Evolutionary conservation across 2,797 vertebrate genomes (phyloP).

Genomic region (Bovichtus diacanthus): DNA sequence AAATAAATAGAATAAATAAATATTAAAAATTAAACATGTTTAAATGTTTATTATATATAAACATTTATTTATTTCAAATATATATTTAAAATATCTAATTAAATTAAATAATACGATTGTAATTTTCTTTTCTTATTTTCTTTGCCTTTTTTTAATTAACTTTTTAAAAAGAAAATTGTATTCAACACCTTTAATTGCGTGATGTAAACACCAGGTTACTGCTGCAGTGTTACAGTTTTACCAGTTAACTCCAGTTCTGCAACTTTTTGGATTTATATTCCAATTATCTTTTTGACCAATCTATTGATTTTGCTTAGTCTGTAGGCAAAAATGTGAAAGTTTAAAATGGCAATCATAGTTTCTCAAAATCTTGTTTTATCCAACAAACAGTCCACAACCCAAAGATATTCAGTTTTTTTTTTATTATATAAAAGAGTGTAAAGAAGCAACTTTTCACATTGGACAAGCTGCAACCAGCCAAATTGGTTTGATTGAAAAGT

Average conservation of each 20-base stretch:
- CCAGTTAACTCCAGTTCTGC: background rate
- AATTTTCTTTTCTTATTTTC: too few relatives aligned
- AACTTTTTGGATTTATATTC: background rate
- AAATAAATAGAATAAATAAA: too few relatives aligned
- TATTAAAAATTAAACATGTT: too few relatives aligned
- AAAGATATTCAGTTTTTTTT: background rate
- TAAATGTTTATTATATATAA: too few relatives aligned
- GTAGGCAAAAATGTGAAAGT: background rate
- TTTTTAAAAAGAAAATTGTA: background rate
- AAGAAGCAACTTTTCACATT: background rate
- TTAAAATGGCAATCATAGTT: background rate
- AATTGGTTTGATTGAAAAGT: background rate
- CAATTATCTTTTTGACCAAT: background rate
- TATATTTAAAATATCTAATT: too few relatives aligned
- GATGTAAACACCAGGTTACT: background rate
- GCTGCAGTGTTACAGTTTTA: background rate
- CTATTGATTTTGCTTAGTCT: background rate
- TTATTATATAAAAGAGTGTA: background rate
- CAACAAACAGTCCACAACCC: background rate
- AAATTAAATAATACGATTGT: too few relatives aligned
- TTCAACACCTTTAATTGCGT: background rate
- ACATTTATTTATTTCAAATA: too few relatives aligned
- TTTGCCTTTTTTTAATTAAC: too few relatives aligned
- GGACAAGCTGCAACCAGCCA: background rate
- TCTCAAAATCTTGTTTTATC: background rate